Evolutionary conservation across 2,888 invertebrate species (phyloP), one percentile per base, ranked within the genome.

Genomic region (Aquatica leii): DNA sequence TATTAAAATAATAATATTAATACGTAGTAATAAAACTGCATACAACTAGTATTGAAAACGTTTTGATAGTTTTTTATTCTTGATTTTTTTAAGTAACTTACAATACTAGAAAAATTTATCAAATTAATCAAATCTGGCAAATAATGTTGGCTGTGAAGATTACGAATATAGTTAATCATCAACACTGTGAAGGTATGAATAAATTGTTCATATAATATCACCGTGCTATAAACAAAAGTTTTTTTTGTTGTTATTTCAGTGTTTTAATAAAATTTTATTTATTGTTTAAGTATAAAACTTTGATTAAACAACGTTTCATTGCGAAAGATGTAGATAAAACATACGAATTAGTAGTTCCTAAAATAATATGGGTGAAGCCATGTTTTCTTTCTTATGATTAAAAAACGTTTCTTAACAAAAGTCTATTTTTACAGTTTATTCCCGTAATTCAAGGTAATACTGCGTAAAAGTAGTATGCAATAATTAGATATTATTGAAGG

Each of bases 391-490:
- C 40, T 60, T 52, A 50, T 14, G 40, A 24, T 21, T 41, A 54
- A 24, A 40, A 37, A 41, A 58, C 54, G 34, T 55, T 48, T 34
- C 9, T 20, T 11, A 31, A 24, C 49, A 49, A 40, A 54, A 40
- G 41, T 54, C 59, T 60, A 60, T 60, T 60, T 60, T 60, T 60
- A 60, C 40, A 35, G 40, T 24, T 41, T 35, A 35, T 20, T 60
- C 49, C n/a, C 17, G 24, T 50, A 49, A 49, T 54, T 54, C 40
- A 56, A 56, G 20, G 34, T 31, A 46, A 56, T 35, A 62, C 43
- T 62, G 52, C 61, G 61, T 51, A 62, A 50, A 51, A 56, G 41
- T 62, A 62, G 40, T 55, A 62, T 56, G 56, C 61, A 62, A 56
- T 20, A 20, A 9, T 40, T 54, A 56, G 18, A 52, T 34, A 51